Evolutionary conservation across 1,140 invertebrate genomes (phyloP).

Genomic region (Bombus polaris): DNA sequence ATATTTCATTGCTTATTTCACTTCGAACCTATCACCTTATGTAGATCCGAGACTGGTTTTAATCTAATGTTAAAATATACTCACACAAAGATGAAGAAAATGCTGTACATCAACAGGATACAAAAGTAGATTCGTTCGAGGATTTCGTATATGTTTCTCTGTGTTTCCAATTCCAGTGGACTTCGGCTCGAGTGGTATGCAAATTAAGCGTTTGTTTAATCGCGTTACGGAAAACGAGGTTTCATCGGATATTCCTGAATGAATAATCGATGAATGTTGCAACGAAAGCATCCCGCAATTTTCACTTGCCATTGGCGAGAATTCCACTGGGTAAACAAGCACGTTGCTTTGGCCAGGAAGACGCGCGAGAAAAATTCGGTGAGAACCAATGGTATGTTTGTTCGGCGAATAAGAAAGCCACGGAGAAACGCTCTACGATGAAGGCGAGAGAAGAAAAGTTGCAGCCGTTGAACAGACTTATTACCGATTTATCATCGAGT

Average conservation of each 20-base stretch:
- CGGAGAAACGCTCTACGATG: neutral
- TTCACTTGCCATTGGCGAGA: neutral
- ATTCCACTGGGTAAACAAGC: neutral
- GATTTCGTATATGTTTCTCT: neutral
- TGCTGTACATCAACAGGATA: neutral
- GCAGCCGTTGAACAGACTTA: slow-evolving; percentile 31
- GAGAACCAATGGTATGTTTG: neutral
- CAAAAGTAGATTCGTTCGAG: slow-evolving; percentile 10
- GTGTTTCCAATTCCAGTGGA: neutral
- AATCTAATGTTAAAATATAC: too few species aligned
- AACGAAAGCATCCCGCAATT: slow-evolving; percentile 8
- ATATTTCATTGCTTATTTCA: too few species aligned
- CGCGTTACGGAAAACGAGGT: slow-evolving; percentile 8
- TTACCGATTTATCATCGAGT: slow-evolving; percentile 44
- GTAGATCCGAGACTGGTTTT: too few species aligned
- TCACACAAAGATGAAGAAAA: neutral
- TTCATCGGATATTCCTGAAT: neutral
- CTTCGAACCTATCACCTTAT: too few species aligned
- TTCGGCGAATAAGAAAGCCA: neutral
- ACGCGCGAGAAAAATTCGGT: neutral
- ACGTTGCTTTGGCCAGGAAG: neutral
- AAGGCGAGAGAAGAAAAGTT: neutral
- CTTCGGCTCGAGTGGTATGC: neutral
- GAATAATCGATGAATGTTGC: slow-evolving; percentile 32
- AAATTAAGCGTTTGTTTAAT: slow-evolving; percentile 23